Conservation (phyloP, 2,888 invertebrate genomes). For the Ochropleura leucogaster region DNA sequence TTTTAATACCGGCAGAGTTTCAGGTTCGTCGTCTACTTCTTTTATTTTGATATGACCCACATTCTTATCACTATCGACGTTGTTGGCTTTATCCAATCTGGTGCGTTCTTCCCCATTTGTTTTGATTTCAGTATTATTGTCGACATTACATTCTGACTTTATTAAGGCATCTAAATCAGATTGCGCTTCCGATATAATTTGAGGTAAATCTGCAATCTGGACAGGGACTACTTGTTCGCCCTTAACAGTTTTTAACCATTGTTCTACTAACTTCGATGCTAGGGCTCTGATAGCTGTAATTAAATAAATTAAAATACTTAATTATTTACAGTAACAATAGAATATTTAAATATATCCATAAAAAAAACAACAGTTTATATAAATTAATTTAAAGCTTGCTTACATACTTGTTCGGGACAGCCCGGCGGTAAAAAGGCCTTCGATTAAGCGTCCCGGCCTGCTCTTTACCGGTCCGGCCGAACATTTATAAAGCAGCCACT, state of each 20-base stretch:
- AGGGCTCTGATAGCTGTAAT: conserved; percentile 94
- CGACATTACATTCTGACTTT: conserved; percentile 54
- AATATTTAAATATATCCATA: neutral
- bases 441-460: neutral
- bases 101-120: conserved; percentile 43
- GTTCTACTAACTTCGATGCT: conserved; percentile 95
- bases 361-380: neutral
- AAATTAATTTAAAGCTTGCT: conserved; percentile 7
- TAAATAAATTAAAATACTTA: conserved; percentile 60
- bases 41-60: conserved; percentile 55
- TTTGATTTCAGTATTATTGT: conserved; percentile 40
- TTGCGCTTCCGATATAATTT: conserved; percentile 79
- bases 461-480: too few relatives aligned
- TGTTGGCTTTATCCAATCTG: conserved; percentile 43
- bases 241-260: conserved; percentile 97
- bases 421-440: neutral
- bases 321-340: conserved; percentile 10
- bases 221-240: conserved; percentile 91
- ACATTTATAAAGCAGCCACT: neutral
- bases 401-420: neutral
- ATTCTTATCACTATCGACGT: conserved; percentile 34
- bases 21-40: conserved; percentile 76
- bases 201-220: conserved; percentile 80
- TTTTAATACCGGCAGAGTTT: conserved; percentile 88
- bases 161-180: conserved; percentile 67